Base-by-base conservation (phyloP, 2,888 invertebrate genomes). In the Drosophila incognita region DNA sequence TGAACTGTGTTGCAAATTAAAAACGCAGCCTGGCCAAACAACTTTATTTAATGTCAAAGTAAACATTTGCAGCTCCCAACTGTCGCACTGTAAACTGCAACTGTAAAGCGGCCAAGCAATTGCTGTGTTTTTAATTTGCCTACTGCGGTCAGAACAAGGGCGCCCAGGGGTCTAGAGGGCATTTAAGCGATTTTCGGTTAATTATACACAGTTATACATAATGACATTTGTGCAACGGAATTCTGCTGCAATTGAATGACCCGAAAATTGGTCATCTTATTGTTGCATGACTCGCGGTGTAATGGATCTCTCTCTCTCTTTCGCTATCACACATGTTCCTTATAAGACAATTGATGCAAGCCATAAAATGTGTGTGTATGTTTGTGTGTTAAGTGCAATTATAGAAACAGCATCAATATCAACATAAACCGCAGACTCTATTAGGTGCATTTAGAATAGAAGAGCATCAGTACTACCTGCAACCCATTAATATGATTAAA, bases 41-140 rank as follows among this genome's bases (percentile, higher is more conserved):
- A 80, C 90, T 87, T 90, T 84, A 87, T 87, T 87, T 89, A 87
- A 87, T 89, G 84, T 89, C 82, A 89, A 89, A 89, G 84, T 87
- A 90, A 83, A 87, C 78, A 87, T 46, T 42, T 56, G 61, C 69
- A 49, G 40, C 54, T 42, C 54, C 38, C 79, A 79, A 68, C 74
- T 77, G 84, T 54, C 68, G 51, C n/a, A 27, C 13, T 18, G 24
- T 18, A 46, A 46, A 8, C 46, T 75, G 58, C 81, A 65, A 40
- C 61, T 38, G 18, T 15, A 33, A 42, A 31, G 33, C 53, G n/a
- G 49, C 29, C 5, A 24, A 33, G 29, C 64, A n/a, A n/a, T 56
- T 65, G 64, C 77, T 73, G 74, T 67, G 61, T 83, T 89, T 87
- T 89, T 89, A 85, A 89, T 87, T 85, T 87, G 83, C 76, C 74